These are phyloP conservation scores for Eurosta solidaginis DNA, from an alignment of 1,140 invertebrate species.

Conservation along the genomic window DNA sequence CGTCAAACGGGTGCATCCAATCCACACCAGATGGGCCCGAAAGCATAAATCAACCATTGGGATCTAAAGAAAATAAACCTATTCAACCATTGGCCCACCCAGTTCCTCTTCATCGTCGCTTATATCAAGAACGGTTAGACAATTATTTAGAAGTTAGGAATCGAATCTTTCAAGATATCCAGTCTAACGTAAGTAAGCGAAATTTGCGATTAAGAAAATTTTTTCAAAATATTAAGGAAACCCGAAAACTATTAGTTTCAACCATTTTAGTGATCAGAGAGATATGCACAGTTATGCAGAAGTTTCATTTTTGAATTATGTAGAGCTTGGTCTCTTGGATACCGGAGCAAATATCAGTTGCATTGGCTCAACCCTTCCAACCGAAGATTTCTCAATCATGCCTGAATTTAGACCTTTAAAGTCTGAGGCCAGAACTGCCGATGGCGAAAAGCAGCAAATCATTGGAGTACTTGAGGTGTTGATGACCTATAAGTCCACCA, in stretches of 20 bases:
- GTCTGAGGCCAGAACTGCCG: neutral
- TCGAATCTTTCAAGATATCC: neutral
- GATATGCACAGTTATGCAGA: too few relatives aligned
- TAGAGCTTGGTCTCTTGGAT: too few relatives aligned
- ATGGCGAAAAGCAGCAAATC: neutral
- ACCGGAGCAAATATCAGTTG: neutral
- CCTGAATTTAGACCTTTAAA: neutral
- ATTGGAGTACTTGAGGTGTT: neutral
- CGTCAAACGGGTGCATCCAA: neutral
- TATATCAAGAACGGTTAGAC: neutral
- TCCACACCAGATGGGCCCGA: neutral
- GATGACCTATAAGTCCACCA: neutral
- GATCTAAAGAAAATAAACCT: neutral
- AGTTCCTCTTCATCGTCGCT: neutral
- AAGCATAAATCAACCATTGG: neutral
- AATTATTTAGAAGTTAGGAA: neutral
- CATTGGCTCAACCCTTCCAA: neutral
- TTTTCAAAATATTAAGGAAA: neutral
- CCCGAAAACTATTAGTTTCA: neutral
- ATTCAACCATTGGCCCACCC: neutral
- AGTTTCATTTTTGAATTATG: slow-evolving; percentile 11
- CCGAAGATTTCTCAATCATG: neutral
- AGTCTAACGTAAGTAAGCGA: neutral
- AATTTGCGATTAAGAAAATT: neutral
- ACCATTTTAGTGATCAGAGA: neutral